Evolutionary conservation across 2,888 invertebrate genomes (phyloP), one percentile per base, ranked within the genome.

Genomic region (Meganola albula): DNA sequence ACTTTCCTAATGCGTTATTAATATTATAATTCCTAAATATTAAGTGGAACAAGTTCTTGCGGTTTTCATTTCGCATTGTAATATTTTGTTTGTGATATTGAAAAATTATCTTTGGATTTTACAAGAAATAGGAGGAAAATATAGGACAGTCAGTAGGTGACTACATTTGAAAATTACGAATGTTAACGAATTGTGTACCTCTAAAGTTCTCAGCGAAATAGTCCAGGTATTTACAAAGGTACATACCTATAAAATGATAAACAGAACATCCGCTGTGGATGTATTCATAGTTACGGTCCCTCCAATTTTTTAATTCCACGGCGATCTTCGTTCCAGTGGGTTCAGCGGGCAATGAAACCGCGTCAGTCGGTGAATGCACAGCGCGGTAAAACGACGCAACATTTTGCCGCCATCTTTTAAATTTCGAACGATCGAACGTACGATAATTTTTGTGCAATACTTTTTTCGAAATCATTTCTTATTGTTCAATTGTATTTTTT

Each of bases 331-430:
- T 36, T 45, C 35, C 36, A 39, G 22, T 34, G 52, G 53, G 46
- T 54, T 48, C 37, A 44, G 30, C 42, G 31, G 44, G 34, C 22
- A 34, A 32, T 28, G 38, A 32, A 27, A 31, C 31, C 31, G 27
- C 29, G 52, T 56, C 66, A 75, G 74, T 75, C 58, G 45, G 40
- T 57, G 49, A 58, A 52, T 63, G 68, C 56, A 65, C 54, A 37
- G 56, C 67, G 63, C 51, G 63, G 51, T 41, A 31, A 23, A 28
- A 45, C 59, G 57, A 71, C 74, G 74, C 54, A 42, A 38, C 46
- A 46, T 11, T 13, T 53, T 52, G 54, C 59, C 63, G 64, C 66
- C 37, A 40, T 7, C 48, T 55, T 57, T 50, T 41, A 53, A 58
- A 48, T 43, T 47, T 34, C 68, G 57, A 58, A 51, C 54, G 64